Conservation (phyloP, 2,888 invertebrate species). For the Microdon myrmicae region DNA sequence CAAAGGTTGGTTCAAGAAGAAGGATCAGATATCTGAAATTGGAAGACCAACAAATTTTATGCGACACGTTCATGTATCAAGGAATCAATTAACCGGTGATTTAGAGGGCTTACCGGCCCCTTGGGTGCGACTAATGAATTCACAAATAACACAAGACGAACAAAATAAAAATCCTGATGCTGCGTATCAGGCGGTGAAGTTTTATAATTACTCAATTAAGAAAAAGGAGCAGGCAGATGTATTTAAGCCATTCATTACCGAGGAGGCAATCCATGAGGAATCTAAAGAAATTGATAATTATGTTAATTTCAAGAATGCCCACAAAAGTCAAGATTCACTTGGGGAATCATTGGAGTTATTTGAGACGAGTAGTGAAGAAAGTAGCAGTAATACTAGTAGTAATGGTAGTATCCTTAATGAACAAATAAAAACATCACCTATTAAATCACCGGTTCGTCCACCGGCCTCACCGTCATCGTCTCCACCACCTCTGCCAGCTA, state of each 20-base stretch:
- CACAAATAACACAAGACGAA: conserved; percentile 86
- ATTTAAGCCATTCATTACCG: conserved; percentile 85
- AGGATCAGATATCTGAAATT: conserved; percentile 70
- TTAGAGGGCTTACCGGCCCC: conserved; percentile 86
- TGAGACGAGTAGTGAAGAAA: conserved; percentile 68
- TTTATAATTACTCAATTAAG: conserved; percentile 88
- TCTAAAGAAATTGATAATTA: conserved; percentile 84
- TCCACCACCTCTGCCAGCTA: conserved; percentile 67
- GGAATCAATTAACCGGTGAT: conserved; percentile 83
- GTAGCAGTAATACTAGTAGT: conserved; percentile 58
- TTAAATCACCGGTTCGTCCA: conserved; percentile 25
- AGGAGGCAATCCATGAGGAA: conserved; percentile 82
- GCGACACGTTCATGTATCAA: conserved; percentile 87
- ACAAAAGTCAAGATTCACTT: conserved; percentile 73
- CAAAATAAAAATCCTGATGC: conserved; percentile 91
- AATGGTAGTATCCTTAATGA: conserved; percentile 51
- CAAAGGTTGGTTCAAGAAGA: conserved; percentile 65
- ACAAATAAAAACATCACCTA: conserved; percentile 29
- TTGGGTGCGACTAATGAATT: conserved; percentile 82
- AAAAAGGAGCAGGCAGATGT: conserved; percentile 78
- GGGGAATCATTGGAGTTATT: conserved; percentile 68
- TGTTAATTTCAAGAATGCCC: conserved; percentile 77
- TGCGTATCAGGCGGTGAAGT: conserved; percentile 89
- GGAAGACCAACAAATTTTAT: conserved; percentile 87
- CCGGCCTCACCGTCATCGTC: conserved; percentile 25